phyloP scores from a whole-genome alignment of 2,797 vertebrate species.

The Alectoris magna region DNA sequence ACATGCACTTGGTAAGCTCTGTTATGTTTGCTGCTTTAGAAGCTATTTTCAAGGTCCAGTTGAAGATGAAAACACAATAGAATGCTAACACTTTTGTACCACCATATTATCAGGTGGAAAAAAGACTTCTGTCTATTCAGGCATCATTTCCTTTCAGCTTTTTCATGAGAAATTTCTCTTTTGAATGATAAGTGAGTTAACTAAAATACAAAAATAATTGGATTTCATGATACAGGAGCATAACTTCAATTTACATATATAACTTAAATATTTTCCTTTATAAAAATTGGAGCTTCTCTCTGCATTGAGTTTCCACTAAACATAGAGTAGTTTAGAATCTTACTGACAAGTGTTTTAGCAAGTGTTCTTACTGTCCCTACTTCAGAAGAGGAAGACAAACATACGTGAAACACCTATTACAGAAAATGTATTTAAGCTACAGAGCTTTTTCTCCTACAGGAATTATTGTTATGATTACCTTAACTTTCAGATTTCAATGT shows the following conservation, averaged over 20 bases:
- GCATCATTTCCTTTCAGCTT: neutral
- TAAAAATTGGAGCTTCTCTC: neutral
- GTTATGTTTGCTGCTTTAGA: neutral
- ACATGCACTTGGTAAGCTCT: neutral
- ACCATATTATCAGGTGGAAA: neutral
- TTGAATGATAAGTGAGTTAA: neutral
- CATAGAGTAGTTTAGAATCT: neutral
- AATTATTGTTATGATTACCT: slow-evolving; percentile 8
- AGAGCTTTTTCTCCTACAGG: neutral
- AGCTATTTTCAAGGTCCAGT: neutral
- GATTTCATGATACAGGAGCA: neutral
- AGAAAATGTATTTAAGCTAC: neutral
- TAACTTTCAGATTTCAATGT: neutral
- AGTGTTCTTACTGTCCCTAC: neutral
- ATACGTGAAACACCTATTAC: neutral
- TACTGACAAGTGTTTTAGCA: neutral
- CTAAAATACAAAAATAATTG: neutral
- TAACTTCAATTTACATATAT: neutral
- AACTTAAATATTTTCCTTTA: neutral
- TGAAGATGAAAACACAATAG: neutral
- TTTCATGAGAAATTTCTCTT: neutral
- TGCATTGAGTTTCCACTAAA: neutral
- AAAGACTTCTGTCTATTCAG: neutral
- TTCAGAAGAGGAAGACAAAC: slow-evolving; percentile 11
- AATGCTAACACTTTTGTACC: neutral